A percentile compares a stretch with the other conserved stretches of the same genome.
phyloP scores from a whole-genome alignment of 2,888 invertebrate species.

The Eustalomyia histrio region DNA sequence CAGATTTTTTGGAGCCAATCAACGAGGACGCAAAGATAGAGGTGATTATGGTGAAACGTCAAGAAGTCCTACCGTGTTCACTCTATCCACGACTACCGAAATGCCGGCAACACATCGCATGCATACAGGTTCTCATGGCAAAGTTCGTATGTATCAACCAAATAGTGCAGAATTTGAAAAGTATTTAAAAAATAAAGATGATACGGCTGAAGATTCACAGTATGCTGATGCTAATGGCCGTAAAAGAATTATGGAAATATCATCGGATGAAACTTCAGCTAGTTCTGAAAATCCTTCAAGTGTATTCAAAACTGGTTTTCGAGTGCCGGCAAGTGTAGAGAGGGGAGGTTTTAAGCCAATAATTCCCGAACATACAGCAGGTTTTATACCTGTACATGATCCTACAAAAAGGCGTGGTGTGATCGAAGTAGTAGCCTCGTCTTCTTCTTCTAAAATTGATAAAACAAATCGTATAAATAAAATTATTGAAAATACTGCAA shows the following conservation, averaged over 20 bases:
- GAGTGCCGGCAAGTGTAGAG: slow-evolving; percentile 81
- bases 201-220: slow-evolving; percentile 59
- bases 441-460: slow-evolving; percentile 49
- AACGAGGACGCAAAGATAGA: slow-evolving; percentile 76
- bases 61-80: background rate
- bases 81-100: slow-evolving; percentile 28
- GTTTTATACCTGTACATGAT: slow-evolving; percentile 85
- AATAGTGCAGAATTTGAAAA: slow-evolving; percentile 78
- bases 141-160: slow-evolving; percentile 78
- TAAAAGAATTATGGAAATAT: slow-evolving; percentile 68
- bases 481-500: background rate
- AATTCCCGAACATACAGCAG: slow-evolving; percentile 84
- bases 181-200: slow-evolving; percentile 73
- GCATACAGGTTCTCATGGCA: slow-evolving; percentile 71
- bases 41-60: slow-evolving; percentile 67
- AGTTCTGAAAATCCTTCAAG: slow-evolving; percentile 74
- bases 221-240: slow-evolving; percentile 69
- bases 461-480: slow-evolving; percentile 40
- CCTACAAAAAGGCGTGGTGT: slow-evolving; percentile 71
- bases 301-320: slow-evolving; percentile 76
- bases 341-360: slow-evolving; percentile 89
- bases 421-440: slow-evolving; percentile 71
- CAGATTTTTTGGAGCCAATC: slow-evolving; percentile 82
- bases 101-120: slow-evolving; percentile 76
- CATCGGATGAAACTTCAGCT: slow-evolving; percentile 72